Conservation (phyloP, 2,797 vertebrate genomes). For the Sus cebifrons region DNA sequence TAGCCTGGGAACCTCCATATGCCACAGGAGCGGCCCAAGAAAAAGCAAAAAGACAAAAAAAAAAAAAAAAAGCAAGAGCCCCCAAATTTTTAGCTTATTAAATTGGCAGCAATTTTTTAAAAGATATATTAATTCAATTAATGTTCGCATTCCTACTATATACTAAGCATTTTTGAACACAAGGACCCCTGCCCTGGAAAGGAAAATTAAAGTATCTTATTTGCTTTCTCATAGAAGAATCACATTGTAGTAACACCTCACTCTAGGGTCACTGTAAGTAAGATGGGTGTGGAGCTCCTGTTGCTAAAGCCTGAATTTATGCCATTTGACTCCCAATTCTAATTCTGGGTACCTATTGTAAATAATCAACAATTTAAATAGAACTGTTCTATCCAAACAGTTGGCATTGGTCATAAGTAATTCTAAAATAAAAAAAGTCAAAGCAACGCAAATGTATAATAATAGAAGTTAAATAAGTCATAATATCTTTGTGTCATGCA, state of each 20-base stretch:
- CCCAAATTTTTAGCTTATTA: conserved; percentile 16
- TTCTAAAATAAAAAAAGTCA: conserved; percentile 42
- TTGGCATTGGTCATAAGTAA: neutral
- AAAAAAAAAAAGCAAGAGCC: neutral
- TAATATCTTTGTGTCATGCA: neutral
- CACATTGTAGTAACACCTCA: neutral
- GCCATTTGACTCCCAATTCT: neutral
- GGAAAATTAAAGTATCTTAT: neutral
- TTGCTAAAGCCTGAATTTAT: conserved; percentile 40
- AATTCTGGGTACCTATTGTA: neutral
- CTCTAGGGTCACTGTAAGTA: neutral
- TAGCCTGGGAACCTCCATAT: too few species aligned
- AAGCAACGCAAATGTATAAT: conserved; percentile 42
- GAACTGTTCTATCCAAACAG: conserved; percentile 25
- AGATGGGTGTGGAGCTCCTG: too few species aligned
- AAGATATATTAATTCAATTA: neutral
- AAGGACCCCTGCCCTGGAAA: neutral
- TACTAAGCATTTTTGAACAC: neutral
- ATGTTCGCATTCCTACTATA: conserved; percentile 2
- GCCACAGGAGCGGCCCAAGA: too few species aligned
- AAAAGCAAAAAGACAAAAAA: too few species aligned
- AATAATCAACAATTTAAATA: conserved; percentile 61
- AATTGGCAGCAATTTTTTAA: neutral
- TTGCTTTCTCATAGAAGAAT: neutral
- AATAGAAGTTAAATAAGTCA: conserved; percentile 37